Evolutionary conservation across 2,797 vertebrate genomes (phyloP).

Genomic region (Poecilia wingei): DNA sequence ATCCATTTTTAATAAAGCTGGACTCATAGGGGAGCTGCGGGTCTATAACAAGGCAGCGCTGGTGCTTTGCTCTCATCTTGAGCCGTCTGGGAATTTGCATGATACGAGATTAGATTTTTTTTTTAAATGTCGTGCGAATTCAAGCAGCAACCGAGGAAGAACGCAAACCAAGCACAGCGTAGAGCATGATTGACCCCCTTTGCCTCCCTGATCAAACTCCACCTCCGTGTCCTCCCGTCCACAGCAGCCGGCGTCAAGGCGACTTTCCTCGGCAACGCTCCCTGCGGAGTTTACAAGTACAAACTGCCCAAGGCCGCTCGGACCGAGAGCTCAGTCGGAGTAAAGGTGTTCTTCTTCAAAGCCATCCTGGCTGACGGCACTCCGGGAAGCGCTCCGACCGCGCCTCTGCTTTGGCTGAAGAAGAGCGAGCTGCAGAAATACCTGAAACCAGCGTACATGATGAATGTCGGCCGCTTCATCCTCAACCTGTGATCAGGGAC

Average conservation of each 20-base stretch:
- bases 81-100: conserved; percentile 38
- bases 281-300: conserved; percentile 95
- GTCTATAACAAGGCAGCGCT: conserved; percentile 21
- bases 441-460: conserved; percentile 87
- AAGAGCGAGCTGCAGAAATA: conserved; percentile 89
- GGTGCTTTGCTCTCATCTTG: conserved; percentile 17
- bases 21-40: conserved; percentile 23
- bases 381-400: conserved; percentile 45
- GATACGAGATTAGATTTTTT: not conserved
- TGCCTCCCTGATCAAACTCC: conserved; percentile 34
- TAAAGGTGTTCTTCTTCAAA: conserved; percentile 98
- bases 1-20: conserved; percentile 55
- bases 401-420: conserved; percentile 85
- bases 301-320: conserved; percentile 86
- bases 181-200: conserved; percentile 7
- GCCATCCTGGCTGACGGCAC: conserved; percentile 82
- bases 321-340: conserved; percentile 82
- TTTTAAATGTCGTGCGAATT: conserved; percentile 10
- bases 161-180: not conserved
- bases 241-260: conserved; percentile 84
- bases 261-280: conserved; percentile 91
- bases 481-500: conserved; percentile 78
- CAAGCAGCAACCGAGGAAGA: conserved; percentile 12
- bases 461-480: conserved; percentile 87
- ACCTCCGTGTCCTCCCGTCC: conserved; percentile 13